Evolutionary conservation across 2,888 invertebrate genomes (phyloP).

Genomic region (Blastobasis adustella): DNA sequence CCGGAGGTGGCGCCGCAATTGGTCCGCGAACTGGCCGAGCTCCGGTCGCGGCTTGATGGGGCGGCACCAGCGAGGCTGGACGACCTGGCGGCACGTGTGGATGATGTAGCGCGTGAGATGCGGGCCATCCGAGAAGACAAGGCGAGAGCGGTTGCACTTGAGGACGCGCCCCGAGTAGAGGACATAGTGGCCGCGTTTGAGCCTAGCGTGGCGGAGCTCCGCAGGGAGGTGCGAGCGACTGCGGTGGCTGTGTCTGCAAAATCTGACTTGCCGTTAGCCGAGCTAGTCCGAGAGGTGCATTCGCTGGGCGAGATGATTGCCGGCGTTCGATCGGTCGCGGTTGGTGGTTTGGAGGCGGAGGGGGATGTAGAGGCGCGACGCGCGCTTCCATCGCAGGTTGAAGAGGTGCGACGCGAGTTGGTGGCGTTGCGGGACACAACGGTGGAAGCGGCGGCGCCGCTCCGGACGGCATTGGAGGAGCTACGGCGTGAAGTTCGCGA

Average conservation of each 20-base stretch:
- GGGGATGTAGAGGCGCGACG: background rate
- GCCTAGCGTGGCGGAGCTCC: background rate
- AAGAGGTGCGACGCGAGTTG: background rate
- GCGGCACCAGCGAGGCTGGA: background rate
- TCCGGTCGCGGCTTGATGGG: background rate
- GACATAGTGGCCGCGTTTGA: background rate
- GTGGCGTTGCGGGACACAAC: background rate
- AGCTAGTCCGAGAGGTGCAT: background rate
- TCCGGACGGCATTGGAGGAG: background rate
- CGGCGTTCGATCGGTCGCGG: background rate
- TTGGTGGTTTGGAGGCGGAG: background rate
- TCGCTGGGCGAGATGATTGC: background rate
- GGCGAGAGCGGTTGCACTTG: background rate
- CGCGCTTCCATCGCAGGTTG: background rate
- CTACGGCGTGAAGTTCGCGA: background rate
- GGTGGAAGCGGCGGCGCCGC: background rate
- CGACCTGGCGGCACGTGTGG: background rate
- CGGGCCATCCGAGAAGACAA: background rate
- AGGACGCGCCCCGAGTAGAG: background rate
- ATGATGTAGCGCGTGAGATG: background rate
- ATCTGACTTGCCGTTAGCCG: background rate
- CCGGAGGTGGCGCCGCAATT: background rate
- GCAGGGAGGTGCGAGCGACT: background rate
- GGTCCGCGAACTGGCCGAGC: background rate
- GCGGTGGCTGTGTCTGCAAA: background rate